Evolutionary conservation across 2,797 vertebrate genomes (phyloP), one percentile per base, ranked within the genome.

Genomic region (Oreochromis grahami): DNA sequence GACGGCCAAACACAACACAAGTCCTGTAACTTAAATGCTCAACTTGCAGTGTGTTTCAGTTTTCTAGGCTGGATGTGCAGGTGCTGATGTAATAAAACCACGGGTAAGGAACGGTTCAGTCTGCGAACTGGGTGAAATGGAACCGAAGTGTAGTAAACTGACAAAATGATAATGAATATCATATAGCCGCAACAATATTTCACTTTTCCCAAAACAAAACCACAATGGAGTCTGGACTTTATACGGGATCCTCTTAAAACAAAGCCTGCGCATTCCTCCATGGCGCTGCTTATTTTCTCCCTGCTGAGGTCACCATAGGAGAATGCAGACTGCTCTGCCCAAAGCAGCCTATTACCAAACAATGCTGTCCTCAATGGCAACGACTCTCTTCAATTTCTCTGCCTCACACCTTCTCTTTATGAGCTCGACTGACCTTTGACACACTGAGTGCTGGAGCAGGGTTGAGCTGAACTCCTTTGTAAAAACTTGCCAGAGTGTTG

Each of bases 301-400:
- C 86, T 60, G 87, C 85, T 93, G 92, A 93, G 88, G 90, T 93
- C 92, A 95, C 90, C 50, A 8, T 80, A 86, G 81, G 81, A 92
- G 93, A 94, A 94, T 94, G 93, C 78, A 80, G 91, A 77, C 82
- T 36, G 80, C 83, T 88, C 84, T 78, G 86, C 88, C 85, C 13
- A 9, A 89, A 92, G 84, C 89, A 78, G 78, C 84, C 86, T 86
- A 88, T 93, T 91, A 88, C 84, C 80, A 82, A 89, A 87, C 78
- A 24, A 74, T 43, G 56, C 78, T 52, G 78, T 84, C 82, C 85
- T 82, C 83, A 17, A 78, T 81, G 76, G 51, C 38, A 80, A 32
- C 81, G 58, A 68, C 51, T 78, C 86, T 24, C 51, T 9, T 76
- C 72, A 60, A 85, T 86, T 77, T 84, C 81, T 58, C 89, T 68